Base-by-base conservation (phyloP, 2,113 vertebrate species). In the Melierax canorus region DNA sequence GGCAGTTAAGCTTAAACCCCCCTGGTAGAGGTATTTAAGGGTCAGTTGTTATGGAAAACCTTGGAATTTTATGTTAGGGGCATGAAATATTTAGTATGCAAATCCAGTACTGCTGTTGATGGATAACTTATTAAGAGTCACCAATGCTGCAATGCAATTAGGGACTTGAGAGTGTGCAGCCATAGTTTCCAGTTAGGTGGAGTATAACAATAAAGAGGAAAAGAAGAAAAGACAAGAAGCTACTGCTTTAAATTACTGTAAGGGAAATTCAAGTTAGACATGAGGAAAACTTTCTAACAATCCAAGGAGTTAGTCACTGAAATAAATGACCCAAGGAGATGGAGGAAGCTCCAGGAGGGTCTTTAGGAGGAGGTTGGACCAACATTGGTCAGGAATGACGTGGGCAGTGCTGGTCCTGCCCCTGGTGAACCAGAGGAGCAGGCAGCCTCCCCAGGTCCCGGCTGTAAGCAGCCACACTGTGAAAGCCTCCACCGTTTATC, bases 21-120 rank as follows among this genome's bases (percentile, higher is more conserved):
- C 29, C 38, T 22, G 15, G 18, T 26, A 30, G 73, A 85, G n/a
- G 74, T 76, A 67, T 90, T 88, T 90, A 76, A 83, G 62, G 56
- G 71, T 69, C 48, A 83, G 90, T 96, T 92, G 85, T 69, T 93
- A 88, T 27, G 90, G 93, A 96, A 95, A 92, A 94, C 43, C 48
- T 91, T 6, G 22, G 39, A 60, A 23, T 93, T 95, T 26, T 68
- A 21, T 64, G 73, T 94, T 66, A 83, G 27, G 9, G 46, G 41
- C 81, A 83, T 0, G 0, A 85, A 95, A 92, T 88, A 94, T 43
- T 95, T 90, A 62, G 77, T 50, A 91, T 76, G 76, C 80, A 86
- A 95, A 94, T 90, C 73, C 10, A 2, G 12, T 50, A 24, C 11
- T 23, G 45, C 53, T 94, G 48, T 91, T 89, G 90, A 76, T 96